Base-by-base conservation (phyloP, 2,113 vertebrate genomes). In the Calidris pygmaea region DNA sequence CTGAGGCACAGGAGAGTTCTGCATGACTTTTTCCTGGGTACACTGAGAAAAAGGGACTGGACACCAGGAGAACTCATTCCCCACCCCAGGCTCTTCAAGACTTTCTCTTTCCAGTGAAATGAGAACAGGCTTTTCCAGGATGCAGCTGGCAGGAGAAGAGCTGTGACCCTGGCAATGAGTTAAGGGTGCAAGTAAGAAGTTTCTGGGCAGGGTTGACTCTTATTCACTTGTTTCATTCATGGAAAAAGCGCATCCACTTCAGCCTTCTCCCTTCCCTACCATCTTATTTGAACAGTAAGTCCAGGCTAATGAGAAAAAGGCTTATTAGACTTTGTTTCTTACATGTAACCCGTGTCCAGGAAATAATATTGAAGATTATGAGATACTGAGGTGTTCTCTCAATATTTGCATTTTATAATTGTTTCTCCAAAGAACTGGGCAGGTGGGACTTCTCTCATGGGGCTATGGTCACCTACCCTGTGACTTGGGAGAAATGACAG, bases 401-500 rank as follows among this genome's bases (percentile, higher is more conserved):
- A 96, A 91, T 96, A 96, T 97, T 96, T 96, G 92, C 95, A 85
- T 95, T 96, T 96, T 93, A 87, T 97, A 97, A 97, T 96, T 96
- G 79, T 97, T 97, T 96, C 79, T 95, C 76, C 66, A 85, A 92
- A 95, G 81, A 94, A 47, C 39, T 60, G 85, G 62, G 66, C 87
- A 87, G 88, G 32, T 1, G 3, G 50, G 84, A 79, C 27, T 35
- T 65, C 48, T 37, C 62, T 70, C 67, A 20, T n/a, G 32, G 76
- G 85, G 30, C 65, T 91, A 35, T 90, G 84, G 86, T 85, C 86
- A 95, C 62, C 72, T 52, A 67, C 71, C 60, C 65, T 81, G 43
- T 91, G 76, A 83, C 90, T 34, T 62, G 75, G 50, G 29, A 85
- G 74, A 89, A 83, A 89, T 1, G 18, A 53, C 23, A 90, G 95